phyloP scores from a whole-genome alignment of 2,113 vertebrate genomes.

The Sprattus sprattus region DNA sequence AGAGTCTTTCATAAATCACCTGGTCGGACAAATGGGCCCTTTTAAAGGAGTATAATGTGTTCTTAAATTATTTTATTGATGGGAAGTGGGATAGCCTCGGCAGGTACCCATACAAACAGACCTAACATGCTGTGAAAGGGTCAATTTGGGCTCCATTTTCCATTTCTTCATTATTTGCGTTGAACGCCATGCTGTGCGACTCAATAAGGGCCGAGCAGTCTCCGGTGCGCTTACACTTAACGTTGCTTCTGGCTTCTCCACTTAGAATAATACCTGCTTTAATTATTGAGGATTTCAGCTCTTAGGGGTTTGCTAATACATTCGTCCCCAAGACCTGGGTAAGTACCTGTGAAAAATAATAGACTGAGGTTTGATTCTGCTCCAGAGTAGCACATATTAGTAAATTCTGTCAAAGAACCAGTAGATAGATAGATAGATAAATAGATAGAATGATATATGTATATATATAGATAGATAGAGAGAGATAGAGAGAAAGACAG shows the following conservation, averaged over 20 bases:
- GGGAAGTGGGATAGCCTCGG: conserved; percentile 85
- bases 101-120: conserved; percentile 93
- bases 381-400: not conserved
- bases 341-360: not conserved
- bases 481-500: too few relatives aligned
- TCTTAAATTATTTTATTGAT: conserved; percentile 98
- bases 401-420: too few relatives aligned
- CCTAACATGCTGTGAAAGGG: conserved; percentile 92
- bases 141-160: conserved; percentile 98
- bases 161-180: conserved; percentile 89
- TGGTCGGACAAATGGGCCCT: conserved; percentile 95
- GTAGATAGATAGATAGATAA: too few relatives aligned
- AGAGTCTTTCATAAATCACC: conserved; percentile 98
- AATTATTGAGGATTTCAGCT: conserved; percentile 55
- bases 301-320: not conserved
- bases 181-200: conserved; percentile 80
- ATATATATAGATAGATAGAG: too few relatives aligned
- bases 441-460: too few relatives aligned
- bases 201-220: conserved; percentile 80
- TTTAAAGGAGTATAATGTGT: conserved; percentile 98
- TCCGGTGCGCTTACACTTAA: conserved; percentile 77
- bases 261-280: conserved; percentile 76
- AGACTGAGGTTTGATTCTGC: not conserved
- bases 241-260: conserved; percentile 70
- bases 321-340: not conserved